Conservation (phyloP, 2,888 invertebrate genomes). For the Junonia oenone region DNA sequence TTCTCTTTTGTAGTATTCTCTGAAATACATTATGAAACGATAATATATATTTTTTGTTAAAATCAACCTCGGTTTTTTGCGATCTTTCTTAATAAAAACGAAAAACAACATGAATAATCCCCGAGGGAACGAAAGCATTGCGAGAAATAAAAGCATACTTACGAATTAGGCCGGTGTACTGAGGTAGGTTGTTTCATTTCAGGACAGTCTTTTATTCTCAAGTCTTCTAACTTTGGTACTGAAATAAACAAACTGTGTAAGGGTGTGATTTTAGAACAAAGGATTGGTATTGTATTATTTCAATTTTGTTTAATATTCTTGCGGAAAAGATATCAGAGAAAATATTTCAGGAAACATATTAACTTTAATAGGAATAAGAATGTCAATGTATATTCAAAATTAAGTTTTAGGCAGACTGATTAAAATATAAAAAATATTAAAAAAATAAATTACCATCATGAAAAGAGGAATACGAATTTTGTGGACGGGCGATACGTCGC, state of each 20-base stretch:
- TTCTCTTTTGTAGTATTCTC: neutral
- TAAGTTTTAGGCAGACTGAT: too few relatives aligned
- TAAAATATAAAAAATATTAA: neutral
- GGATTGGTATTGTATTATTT: neutral
- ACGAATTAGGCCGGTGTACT: slow-evolving; percentile 73
- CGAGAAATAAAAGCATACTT: slow-evolving; percentile 42
- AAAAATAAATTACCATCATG: slow-evolving; percentile 55
- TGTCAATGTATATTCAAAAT: too few relatives aligned
- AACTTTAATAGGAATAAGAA: neutral
- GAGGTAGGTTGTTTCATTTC: slow-evolving; percentile 76
- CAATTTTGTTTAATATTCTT: too few relatives aligned
- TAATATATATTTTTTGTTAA: neutral
- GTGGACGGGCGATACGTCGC: slow-evolving; percentile 84
- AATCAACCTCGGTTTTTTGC: neutral
- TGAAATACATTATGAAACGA: neutral
- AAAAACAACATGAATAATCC: slow-evolving; percentile 17
- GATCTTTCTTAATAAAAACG: slow-evolving; percentile 11
- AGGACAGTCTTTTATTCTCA: slow-evolving; percentile 78
- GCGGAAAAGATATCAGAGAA: too few relatives aligned
- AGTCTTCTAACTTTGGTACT: slow-evolving; percentile 75
- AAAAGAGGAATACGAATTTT: slow-evolving; percentile 57
- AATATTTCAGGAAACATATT: too few relatives aligned
- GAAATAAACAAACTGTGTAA: slow-evolving; percentile 35
- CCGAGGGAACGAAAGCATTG: slow-evolving; percentile 15
- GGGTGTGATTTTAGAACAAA: slow-evolving; percentile 1